Conservation (phyloP, 2,113 vertebrate species). For the Ifrita kowaldi region DNA sequence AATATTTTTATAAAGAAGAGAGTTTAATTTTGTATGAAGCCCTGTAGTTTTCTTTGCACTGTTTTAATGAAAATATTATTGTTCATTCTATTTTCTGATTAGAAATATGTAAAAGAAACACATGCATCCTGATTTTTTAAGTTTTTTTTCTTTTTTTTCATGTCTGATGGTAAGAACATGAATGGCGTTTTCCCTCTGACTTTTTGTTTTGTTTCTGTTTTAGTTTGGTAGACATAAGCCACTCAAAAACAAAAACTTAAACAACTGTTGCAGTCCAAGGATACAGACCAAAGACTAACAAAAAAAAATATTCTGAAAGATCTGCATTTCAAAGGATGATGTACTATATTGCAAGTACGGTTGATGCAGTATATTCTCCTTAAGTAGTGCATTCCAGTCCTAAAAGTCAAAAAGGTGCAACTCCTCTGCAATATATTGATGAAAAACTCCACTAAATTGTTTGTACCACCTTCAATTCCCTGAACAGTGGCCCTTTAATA, state of each 20-base stretch:
- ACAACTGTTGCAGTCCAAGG: not conserved
- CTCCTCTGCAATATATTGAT: not conserved
- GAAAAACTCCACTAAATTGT: conserved; percentile 45
- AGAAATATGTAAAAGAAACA: not conserved
- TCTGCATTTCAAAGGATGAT: not conserved
- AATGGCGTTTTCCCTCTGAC: not conserved
- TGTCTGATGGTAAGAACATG: not conserved
- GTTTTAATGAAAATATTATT: not conserved
- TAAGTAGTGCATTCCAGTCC: not conserved
- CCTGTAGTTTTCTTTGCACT: not conserved
- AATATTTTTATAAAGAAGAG: not conserved
- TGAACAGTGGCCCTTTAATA: conserved; percentile 36
- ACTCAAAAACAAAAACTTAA: not conserved
- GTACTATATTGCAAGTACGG: not conserved
- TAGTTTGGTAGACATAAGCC: not conserved
- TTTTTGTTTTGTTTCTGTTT: not conserved
- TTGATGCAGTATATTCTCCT: not conserved
- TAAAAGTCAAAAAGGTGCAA: conserved; percentile 12
- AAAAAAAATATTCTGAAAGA: not conserved
- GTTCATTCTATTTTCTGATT: not conserved
- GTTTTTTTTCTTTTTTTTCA: not conserved
- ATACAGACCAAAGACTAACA: not conserved
- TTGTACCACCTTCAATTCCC: conserved; percentile 56
- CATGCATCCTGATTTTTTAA: not conserved
- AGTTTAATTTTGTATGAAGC: not conserved